Conservation (phyloP, 2,797 vertebrate species). For the Coregonus ussuriensis region DNA sequence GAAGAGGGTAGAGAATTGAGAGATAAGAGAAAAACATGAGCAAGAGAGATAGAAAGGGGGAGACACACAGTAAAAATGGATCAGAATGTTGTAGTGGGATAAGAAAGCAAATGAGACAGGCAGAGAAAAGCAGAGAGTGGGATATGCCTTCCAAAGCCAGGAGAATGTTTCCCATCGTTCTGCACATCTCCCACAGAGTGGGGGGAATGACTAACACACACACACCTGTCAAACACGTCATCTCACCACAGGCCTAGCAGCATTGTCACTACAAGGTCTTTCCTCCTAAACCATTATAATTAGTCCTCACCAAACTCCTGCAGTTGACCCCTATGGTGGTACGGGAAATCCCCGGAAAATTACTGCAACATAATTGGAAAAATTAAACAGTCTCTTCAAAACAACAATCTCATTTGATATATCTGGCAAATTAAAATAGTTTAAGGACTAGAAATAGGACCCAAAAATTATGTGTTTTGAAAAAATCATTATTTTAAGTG, state of each 20-base stretch:
- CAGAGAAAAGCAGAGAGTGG: background rate
- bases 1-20: background rate
- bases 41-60: background rate
- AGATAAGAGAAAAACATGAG: background rate
- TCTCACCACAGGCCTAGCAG: background rate
- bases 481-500: background rate
- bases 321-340: background rate
- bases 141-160: background rate
- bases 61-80: background rate
- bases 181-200: background rate
- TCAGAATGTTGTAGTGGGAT: background rate
- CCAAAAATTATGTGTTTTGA: background rate
- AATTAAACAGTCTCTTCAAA: background rate
- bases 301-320: background rate
- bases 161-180: background rate
- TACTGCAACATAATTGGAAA: background rate
- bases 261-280: background rate
- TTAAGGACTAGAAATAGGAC: background rate
- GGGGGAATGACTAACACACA: background rate
- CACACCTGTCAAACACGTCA: background rate
- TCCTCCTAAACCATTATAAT: background rate
- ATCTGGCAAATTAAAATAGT: background rate
- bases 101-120: background rate
- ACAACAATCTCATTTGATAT: background rate
- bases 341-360: background rate